Evolutionary conservation across 2,797 vertebrate genomes (phyloP).

Genomic region (Limnodromus scolopaceus): DNA sequence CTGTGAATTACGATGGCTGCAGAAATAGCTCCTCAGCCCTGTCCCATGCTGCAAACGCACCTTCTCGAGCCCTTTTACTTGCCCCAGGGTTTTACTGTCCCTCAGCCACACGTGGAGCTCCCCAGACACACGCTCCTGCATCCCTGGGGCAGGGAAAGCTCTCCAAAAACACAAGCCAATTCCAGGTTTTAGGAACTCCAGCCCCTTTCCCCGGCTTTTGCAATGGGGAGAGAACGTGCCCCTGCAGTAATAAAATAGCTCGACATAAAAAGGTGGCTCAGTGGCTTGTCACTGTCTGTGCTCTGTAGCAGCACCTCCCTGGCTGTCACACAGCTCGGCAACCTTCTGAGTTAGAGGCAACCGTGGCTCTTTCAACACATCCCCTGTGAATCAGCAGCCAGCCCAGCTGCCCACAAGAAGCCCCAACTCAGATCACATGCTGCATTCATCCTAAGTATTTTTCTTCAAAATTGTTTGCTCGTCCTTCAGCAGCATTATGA

Average conservation of each 20-base stretch:
- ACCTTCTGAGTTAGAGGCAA: not conserved
- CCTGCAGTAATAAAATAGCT: not conserved
- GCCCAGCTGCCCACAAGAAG: not conserved
- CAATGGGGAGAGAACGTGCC: not conserved
- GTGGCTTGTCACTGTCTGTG: not conserved
- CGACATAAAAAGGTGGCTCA: not conserved
- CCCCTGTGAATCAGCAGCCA: not conserved
- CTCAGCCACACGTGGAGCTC: not conserved
- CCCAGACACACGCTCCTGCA: not conserved
- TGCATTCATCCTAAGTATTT: not conserved
- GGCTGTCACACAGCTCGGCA: not conserved
- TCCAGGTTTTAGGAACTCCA: not conserved
- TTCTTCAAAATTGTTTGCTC: constrained; percentile 81
- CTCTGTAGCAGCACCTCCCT: not conserved
- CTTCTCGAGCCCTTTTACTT: not conserved
- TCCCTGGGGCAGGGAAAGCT: accelerated
- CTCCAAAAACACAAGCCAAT: accelerated
- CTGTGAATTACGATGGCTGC: not conserved
- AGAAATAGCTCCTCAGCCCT: not conserved
- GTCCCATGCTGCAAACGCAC: not conserved
- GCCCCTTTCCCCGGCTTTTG: not conserved
- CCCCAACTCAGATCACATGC: not conserved
- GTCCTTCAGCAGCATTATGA: not conserved
- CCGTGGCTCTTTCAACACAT: not conserved
- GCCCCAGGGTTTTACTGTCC: accelerated